Percentiles rank a stretch among this genome's conserved stretches.
Conservation (phyloP, 1,140 invertebrate species). For the Charaxes varanes region DNA sequence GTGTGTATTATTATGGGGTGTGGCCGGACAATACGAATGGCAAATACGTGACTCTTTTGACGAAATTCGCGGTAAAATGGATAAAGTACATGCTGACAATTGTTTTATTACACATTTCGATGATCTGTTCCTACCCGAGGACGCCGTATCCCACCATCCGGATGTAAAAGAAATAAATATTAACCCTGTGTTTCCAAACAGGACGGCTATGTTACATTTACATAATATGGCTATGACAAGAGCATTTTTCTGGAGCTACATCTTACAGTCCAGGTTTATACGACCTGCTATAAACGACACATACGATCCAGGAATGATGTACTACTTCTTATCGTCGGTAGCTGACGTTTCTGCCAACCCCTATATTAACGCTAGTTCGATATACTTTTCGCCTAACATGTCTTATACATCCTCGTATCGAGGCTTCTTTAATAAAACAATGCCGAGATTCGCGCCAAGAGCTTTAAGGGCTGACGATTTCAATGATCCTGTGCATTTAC, state of each 20-base stretch:
- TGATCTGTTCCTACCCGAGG: constrained; percentile 88
- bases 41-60: constrained; percentile 91
- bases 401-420: constrained; percentile 96
- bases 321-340: constrained; percentile 95
- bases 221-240: constrained; percentile 97
- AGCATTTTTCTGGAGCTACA: constrained; percentile 97
- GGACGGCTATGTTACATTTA: constrained; percentile 92
- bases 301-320: constrained; percentile 98
- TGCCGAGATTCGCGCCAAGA: constrained; percentile 95
- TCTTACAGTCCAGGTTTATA: constrained; percentile 93
- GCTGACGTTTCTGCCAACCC: constrained; percentile 96
- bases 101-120: constrained; percentile 90
- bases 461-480: constrained; percentile 94
- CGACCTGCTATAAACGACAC: constrained; percentile 92
- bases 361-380: constrained; percentile 93
- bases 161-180: constrained; percentile 96
- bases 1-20: constrained; percentile 73
- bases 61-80: constrained; percentile 86
- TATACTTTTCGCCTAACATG: constrained; percentile 96
- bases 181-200: constrained; percentile 95
- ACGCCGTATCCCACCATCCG: constrained; percentile 92
- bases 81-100: constrained; percentile 88
- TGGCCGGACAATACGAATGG: constrained; percentile 91
- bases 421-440: constrained; percentile 97
- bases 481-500: constrained; percentile 94